A percentile compares a stretch with the other conserved stretches of the same genome.
These are phyloP conservation scores for Lochmaea capreae DNA, from an alignment of 2,888 invertebrate genomes.

Conservation along the genomic window DNA sequence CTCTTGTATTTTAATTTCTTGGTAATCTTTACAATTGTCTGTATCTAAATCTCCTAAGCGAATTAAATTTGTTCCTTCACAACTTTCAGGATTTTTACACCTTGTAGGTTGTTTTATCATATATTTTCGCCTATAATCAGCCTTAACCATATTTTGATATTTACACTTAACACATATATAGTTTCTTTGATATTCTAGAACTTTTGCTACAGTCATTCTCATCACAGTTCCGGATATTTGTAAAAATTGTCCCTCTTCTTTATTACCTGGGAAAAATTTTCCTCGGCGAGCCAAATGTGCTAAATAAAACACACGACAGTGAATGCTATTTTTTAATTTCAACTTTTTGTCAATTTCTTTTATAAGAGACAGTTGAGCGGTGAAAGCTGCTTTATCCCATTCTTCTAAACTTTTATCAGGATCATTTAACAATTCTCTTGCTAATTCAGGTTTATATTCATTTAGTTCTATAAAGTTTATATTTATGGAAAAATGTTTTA, in stretches of 20 bases:
- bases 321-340: conserved; percentile 71
- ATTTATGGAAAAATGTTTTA: conserved; percentile 74
- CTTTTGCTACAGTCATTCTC: conserved; percentile 78
- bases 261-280: conserved; percentile 74
- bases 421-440: conserved; percentile 74
- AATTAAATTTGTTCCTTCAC: conserved; percentile 69
- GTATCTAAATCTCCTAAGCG: conserved; percentile 70
- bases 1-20: conserved; percentile 89
- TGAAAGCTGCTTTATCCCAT: conserved; percentile 73
- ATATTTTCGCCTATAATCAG: conserved; percentile 71
- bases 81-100: conserved; percentile 71
- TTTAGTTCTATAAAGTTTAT: conserved; percentile 79
- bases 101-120: conserved; percentile 65
- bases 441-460: conserved; percentile 76
- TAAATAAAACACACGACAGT: conserved; percentile 75
- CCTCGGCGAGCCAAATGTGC: conserved; percentile 20
- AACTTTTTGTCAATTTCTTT: conserved; percentile 60
- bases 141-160: conserved; percentile 73
- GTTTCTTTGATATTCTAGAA: conserved; percentile 80
- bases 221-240: conserved; percentile 84
- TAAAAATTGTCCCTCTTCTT: conserved; percentile 78
- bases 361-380: conserved; percentile 72
- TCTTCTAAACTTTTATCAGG: conserved; percentile 73
- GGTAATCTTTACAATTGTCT: conserved; percentile 82
- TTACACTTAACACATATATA: conserved; percentile 85